Conservation (phyloP, 2,888 invertebrate genomes). For the Hyalella azteca region DNA sequence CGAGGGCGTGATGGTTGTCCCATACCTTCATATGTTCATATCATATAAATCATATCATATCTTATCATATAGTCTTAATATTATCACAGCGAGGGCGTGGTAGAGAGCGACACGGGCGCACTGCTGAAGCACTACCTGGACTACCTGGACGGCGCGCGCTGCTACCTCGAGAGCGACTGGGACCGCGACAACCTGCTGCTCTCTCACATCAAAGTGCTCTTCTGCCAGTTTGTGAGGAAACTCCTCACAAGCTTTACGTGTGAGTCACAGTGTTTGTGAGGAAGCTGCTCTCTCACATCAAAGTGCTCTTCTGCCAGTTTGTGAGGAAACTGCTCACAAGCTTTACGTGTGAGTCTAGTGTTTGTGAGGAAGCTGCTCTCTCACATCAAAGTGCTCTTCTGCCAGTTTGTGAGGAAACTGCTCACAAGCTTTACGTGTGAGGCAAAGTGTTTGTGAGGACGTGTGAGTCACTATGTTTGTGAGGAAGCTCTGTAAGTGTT, state of each 20-base stretch:
- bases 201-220: slow-evolving; percentile 88
- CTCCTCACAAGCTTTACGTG: slow-evolving; percentile 91
- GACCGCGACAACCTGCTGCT: slow-evolving; percentile 90
- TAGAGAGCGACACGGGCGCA: slow-evolving; percentile 82
- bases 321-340: slow-evolving; percentile 91
- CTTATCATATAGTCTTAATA: not conserved
- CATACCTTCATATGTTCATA: no score
- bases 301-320: slow-evolving; percentile 92
- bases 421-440: not conserved
- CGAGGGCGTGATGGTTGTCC: no score
- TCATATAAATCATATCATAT: not conserved
- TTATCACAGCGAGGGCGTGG: slow-evolving; percentile 77
- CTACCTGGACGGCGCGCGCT: slow-evolving; percentile 91
- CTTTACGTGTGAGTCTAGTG: slow-evolving; percentile 86
- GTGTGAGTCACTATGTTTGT: not conserved
- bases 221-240: slow-evolving; percentile 91
- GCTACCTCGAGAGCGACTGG: slow-evolving; percentile 88
- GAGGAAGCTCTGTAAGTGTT: not conserved
- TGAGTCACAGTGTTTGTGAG: slow-evolving; percentile 70
- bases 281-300: slow-evolving; percentile 88
- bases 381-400: not conserved
- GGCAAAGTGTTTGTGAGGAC: not conserved
- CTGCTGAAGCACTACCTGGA: slow-evolving; percentile 88
- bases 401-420: not conserved
- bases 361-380: no score